phyloP scores from a whole-genome alignment of 2,888 invertebrate species.

The Odontocerum albicorne region DNA sequence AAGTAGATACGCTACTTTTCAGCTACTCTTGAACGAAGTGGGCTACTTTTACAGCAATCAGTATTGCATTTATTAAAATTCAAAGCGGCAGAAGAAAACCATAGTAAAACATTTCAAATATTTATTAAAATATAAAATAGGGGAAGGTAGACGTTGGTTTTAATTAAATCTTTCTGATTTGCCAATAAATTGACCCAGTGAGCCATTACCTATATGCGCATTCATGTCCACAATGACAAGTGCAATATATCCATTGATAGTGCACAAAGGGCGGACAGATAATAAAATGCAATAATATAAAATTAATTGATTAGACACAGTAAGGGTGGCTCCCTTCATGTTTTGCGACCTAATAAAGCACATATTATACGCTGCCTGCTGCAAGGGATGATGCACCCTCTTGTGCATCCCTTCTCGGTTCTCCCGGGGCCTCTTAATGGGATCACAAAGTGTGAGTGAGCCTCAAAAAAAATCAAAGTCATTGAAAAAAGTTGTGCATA shows the following conservation, averaged over 20 bases:
- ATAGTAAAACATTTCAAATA: too few relatives aligned
- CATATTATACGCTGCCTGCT: constrained; percentile 30
- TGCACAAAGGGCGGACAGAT: constrained; percentile 8
- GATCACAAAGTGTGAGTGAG: too few relatives aligned
- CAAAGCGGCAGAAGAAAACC: too few relatives aligned
- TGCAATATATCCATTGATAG: constrained; percentile 17
- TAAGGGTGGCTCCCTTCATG: constrained; percentile 15
- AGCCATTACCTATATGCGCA: constrained; percentile 6
- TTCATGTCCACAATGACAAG: constrained; percentile 24
- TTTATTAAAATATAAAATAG: too few relatives aligned
- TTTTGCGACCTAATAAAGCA: constrained; percentile 36
- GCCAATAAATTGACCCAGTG: constrained; percentile 11
- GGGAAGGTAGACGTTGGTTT: constrained; percentile 1
- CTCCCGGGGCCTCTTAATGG: too few relatives aligned
- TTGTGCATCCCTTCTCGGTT: constrained; percentile 16
- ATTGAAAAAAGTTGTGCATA: too few relatives aligned
- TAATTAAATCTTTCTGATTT: constrained; percentile 9
- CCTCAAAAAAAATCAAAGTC: too few relatives aligned
- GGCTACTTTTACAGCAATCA: too few relatives aligned
- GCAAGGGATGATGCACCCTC: constrained; percentile 2
- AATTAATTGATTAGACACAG: constrained; percentile 37
- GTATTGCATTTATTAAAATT: too few relatives aligned
- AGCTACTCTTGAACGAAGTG: too few relatives aligned
- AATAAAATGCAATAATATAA: constrained; percentile 35
- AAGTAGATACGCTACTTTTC: too few relatives aligned